Evolutionary conservation across 2,113 vertebrate genomes (phyloP).

Genomic region (Rhinoptilus africanus): DNA sequence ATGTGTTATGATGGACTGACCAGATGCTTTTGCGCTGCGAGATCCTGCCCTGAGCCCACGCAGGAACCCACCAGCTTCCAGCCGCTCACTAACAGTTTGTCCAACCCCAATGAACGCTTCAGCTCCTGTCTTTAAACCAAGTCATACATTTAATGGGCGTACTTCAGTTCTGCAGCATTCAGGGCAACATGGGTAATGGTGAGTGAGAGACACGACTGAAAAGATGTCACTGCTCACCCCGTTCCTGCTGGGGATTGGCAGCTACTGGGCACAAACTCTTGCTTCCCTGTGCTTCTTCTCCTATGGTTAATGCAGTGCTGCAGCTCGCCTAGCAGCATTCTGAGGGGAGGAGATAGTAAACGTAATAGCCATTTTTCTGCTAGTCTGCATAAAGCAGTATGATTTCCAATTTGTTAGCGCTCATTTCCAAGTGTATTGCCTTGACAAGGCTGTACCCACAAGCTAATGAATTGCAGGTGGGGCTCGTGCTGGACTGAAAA

Average conservation of each 20-base stretch:
- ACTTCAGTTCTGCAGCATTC: neutral
- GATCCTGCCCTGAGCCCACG: neutral
- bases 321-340: neutral
- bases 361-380: neutral
- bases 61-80: neutral
- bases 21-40: accelerated
- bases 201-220: accelerated
- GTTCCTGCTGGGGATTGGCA: accelerated
- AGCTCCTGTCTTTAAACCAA: neutral
- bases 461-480: neutral
- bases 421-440: neutral
- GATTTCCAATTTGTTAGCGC: neutral
- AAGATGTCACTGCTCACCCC: accelerated
- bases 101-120: neutral
- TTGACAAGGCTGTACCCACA: neutral
- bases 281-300: neutral
- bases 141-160: too few species aligned
- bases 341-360: neutral
- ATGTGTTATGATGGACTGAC: accelerated
- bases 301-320: neutral
- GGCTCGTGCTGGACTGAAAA: neutral
- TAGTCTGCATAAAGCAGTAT: neutral
- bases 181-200: neutral
- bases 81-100: too few species aligned
- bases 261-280: neutral